Conservation (phyloP, 2,113 vertebrate genomes). For the Glaucomys volans region DNA sequence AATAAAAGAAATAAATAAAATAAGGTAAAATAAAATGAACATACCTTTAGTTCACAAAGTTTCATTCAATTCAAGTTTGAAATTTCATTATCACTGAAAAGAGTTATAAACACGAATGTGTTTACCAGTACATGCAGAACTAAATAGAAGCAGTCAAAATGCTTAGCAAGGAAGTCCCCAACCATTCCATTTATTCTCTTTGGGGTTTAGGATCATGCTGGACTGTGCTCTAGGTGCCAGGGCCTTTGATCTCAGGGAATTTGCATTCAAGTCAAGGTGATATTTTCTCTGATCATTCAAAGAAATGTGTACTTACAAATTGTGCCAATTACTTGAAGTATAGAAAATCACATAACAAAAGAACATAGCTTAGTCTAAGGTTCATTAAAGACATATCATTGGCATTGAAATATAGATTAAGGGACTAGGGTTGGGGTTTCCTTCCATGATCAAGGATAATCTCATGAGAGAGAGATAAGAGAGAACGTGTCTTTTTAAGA, state of each 20-base stretch:
- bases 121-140: not conserved
- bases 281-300: not conserved
- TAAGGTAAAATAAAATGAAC: not conserved
- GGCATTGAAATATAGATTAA: not conserved
- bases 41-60: not conserved
- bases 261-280: not conserved
- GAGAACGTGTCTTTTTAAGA: not conserved
- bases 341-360: not conserved
- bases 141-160: not conserved
- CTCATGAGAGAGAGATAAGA: not conserved
- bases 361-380: not conserved
- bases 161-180: not conserved
- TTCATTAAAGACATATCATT: not conserved
- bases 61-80: not conserved
- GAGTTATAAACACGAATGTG: not conserved
- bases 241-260: not conserved
- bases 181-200: no score
- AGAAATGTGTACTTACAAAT: not conserved
- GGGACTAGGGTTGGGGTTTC: not conserved
- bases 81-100: not conserved
- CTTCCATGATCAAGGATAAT: not conserved
- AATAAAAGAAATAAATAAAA: no score
- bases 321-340: not conserved
- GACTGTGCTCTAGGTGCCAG: not conserved
- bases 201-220: rapidly evolving